Conservation (phyloP, 2,888 invertebrate genomes). For the Empis stercorea region DNA sequence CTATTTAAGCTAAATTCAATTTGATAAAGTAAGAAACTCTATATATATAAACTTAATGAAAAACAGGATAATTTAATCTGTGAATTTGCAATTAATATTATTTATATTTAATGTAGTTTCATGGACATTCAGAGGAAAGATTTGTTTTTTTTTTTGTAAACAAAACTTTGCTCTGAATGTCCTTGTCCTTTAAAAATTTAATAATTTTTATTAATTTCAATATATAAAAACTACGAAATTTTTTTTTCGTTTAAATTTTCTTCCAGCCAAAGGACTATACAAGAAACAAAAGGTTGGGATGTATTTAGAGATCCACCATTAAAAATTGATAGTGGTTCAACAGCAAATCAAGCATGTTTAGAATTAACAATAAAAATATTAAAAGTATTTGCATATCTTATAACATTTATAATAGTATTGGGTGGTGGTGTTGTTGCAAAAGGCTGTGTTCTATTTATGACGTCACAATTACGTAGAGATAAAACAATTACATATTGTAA, state of each 20-base stretch:
- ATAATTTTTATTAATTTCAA: no score
- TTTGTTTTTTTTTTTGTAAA: no score
- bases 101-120: no score
- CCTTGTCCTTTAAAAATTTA: no score
- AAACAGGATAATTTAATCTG: no score
- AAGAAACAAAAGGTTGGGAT: constrained; percentile 92
- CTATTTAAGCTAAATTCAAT: no score
- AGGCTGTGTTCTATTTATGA: constrained; percentile 81
- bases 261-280: constrained; percentile 62
- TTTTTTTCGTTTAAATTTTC: not conserved
- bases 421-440: constrained; percentile 77
- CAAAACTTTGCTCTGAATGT: no score
- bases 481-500: constrained; percentile 70
- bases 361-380: constrained; percentile 72
- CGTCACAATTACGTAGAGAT: constrained; percentile 71
- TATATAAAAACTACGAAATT: no score
- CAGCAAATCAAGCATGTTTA: constrained; percentile 76
- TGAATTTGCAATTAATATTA: no score
- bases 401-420: constrained; percentile 76
- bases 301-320: constrained; percentile 86
- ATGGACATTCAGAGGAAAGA: no score
- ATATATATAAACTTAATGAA: no score
- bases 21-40: no score
- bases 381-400: constrained; percentile 70
- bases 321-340: constrained; percentile 77